A percentile compares a stretch with the other conserved stretches of the same genome.
These are phyloP conservation scores for Seriola quinqueradiata DNA, from an alignment of 2,113 vertebrate species.

Conservation along the genomic window DNA sequence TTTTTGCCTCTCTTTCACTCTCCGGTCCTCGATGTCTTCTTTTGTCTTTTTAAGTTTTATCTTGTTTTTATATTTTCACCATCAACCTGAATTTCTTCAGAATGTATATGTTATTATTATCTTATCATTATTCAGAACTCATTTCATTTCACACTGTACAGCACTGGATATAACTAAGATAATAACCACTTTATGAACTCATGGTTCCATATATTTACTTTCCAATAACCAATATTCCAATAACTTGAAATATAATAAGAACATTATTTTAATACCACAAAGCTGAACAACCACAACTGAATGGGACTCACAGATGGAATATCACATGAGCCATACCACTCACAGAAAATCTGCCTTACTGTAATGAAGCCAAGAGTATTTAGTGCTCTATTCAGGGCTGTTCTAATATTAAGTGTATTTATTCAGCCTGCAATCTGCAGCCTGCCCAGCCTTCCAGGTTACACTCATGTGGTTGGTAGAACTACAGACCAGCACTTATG, in stretches of 20 bases:
- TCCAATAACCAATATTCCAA: too few species aligned
- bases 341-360: conserved; percentile 6
- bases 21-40: neutral
- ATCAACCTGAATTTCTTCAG: neutral
- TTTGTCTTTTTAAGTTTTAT: neutral
- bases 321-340: conserved; percentile 5
- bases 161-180: too few species aligned
- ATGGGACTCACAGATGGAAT: neutral
- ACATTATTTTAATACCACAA: neutral
- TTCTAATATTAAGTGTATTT: conserved; percentile 49
- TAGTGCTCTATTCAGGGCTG: conserved; percentile 8
- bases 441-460: conserved; percentile 25
- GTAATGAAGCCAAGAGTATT: conserved; percentile 9
- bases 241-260: neutral
- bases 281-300: conserved; percentile 13
- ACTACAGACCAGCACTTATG: conserved; percentile 29
- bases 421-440: conserved; percentile 23
- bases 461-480: conserved; percentile 46
- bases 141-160: neutral
- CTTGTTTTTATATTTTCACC: neutral
- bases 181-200: neutral
- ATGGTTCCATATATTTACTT: neutral
- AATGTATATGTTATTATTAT: neutral
- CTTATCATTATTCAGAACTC: too few species aligned
- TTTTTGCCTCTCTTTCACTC: neutral